phyloP scores from a whole-genome alignment of 2,113 vertebrate genomes.

The Pterocles burchelli region DNA sequence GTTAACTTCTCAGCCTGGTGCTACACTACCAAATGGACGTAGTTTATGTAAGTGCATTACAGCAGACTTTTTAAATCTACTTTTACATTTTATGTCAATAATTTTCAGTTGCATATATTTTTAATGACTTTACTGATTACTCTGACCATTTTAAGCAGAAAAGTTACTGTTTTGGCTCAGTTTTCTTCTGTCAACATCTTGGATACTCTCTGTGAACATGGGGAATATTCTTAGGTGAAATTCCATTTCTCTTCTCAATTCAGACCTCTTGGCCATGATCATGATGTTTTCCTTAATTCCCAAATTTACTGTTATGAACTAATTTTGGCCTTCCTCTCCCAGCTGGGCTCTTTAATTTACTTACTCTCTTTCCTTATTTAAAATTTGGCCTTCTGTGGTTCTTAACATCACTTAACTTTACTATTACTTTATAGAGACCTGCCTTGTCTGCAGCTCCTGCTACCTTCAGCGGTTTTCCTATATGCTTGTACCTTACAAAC shows the following conservation, averaged over 20 bases:
- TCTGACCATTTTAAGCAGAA: background rate
- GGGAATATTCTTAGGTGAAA: background rate
- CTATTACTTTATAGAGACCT: slow-evolving; percentile 42
- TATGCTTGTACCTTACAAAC: background rate
- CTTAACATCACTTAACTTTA: background rate
- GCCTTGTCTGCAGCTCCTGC: slow-evolving; percentile 55
- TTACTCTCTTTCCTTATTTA: background rate
- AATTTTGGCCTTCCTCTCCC: slow-evolving; percentile 15
- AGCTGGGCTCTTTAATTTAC: slow-evolving; percentile 24
- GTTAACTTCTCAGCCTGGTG: slow-evolving; percentile 90
- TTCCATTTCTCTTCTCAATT: slow-evolving; percentile 52
- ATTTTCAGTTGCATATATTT: background rate
- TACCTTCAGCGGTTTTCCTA: background rate
- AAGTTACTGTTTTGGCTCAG: background rate
- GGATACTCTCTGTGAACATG: slow-evolving; percentile 2
- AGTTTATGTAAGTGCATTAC: slow-evolving; percentile 83
- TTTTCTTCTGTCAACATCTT: background rate
- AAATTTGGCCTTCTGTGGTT: slow-evolving; percentile 15
- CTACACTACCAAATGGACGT: slow-evolving; percentile 93
- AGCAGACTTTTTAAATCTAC: background rate
- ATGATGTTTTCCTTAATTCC: slow-evolving; percentile 3
- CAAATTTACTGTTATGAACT: background rate
- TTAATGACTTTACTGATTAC: background rate
- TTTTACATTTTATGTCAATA: background rate
- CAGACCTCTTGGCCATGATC: slow-evolving; percentile 23